Evolutionary conservation across 2,113 vertebrate genomes (phyloP), one percentile per base, ranked within the genome.

Genomic region (Melanocharis versteri): DNA sequence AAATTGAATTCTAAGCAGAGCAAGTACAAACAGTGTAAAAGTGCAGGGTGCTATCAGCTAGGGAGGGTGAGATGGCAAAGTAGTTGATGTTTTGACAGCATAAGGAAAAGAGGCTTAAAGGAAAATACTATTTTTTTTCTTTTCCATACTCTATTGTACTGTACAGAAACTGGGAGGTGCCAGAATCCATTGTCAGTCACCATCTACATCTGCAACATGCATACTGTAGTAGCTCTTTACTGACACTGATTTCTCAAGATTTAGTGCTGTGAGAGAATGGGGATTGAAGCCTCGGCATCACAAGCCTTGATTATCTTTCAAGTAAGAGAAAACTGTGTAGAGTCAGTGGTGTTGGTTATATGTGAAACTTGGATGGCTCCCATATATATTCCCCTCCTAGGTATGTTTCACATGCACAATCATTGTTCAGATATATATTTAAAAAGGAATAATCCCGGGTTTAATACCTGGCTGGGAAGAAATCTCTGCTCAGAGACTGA

Each of bases 1-100:
- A 97, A 97, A 96, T 86, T 71, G 93, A 95, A 96, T 97, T 97
- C 95, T 89, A 94, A 76, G 97, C 89, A 86, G 92, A 93, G 90
- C 91, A 76, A 89, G 95, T 93, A 92, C 80, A 95, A 96, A 97
- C 94, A 95, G 54, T 93, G 93, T 94, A 75, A 84, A 89, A 91
- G 73, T 23, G 54, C 65, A 94, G 83, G 86, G 87, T 24, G 40
- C 91, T 90, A 50, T 73, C 75, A 94, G 71, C 56, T 73, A 60
- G 83, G 79, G 73, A 92, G 88, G 78, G 45, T 72, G 89, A 95
- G 90, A 75, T 2, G 28, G 61, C 56, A 83, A 60, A 60, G 44
- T 1, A 31, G 62, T 54, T 72, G 64, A n/a, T 77, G 76, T 88
- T 50, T 82, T 89, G 91, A 82, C 57, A 61, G 66, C 8, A 28